These are phyloP conservation scores for Tetropium fuscum DNA, from an alignment of 2,888 invertebrate species.

Conservation along the genomic window DNA sequence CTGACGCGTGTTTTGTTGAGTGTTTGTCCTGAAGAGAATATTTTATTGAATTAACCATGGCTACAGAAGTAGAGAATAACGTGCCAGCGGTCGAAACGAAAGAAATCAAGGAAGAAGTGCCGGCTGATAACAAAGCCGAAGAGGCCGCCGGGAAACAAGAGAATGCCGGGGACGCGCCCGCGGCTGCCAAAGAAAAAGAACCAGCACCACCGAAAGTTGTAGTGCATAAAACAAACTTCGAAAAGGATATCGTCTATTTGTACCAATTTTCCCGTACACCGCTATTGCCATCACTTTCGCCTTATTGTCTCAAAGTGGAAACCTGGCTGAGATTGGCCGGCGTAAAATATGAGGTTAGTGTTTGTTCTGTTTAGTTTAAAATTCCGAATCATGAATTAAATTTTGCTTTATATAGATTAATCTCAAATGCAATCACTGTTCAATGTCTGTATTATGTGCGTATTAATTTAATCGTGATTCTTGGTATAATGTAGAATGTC, in stretches of 20 bases:
- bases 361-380: neutral
- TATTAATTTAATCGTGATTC: too few relatives aligned
- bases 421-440: too few relatives aligned
- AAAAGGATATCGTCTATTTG: constrained; percentile 93
- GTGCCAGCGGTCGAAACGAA: constrained; percentile 74
- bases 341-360: constrained; percentile 92
- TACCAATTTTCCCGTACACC: constrained; percentile 95
- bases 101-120: constrained; percentile 67
- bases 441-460: too few relatives aligned
- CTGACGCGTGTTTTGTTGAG: constrained; percentile 41
- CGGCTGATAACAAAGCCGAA: constrained; percentile 66
- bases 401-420: too few relatives aligned
- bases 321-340: constrained; percentile 93
- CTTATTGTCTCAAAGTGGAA: constrained; percentile 95
- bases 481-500: too few relatives aligned
- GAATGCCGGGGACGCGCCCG: constrained; percentile 67
- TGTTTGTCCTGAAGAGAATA: constrained; percentile 17
- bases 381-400: too few relatives aligned
- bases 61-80: constrained; percentile 82
- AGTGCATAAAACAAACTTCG: constrained; percentile 89
- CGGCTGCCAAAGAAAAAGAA: constrained; percentile 70
- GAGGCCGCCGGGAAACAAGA: constrained; percentile 65
- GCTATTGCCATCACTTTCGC: constrained; percentile 89
- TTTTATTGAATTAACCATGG: constrained; percentile 67
- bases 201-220: constrained; percentile 79